Conservation (phyloP, 2,888 invertebrate genomes). For the Elegia similella region DNA sequence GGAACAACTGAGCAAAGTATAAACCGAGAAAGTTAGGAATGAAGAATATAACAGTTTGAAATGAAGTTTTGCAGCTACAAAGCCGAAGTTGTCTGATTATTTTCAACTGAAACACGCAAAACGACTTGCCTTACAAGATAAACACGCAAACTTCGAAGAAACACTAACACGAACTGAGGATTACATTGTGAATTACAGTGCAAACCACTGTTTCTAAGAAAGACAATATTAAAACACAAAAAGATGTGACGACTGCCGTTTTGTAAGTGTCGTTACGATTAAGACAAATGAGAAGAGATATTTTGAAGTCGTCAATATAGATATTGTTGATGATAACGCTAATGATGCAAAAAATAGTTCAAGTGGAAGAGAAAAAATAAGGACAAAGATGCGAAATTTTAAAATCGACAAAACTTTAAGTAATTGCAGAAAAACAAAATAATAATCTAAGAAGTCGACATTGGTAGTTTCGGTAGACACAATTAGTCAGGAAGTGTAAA, state of each 20-base stretch:
- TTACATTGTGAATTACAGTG: slow-evolving; percentile 57
- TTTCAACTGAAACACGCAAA: slow-evolving; percentile 65
- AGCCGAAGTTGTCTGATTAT: slow-evolving; percentile 63
- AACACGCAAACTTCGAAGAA: slow-evolving; percentile 73
- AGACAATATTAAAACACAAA: slow-evolving; percentile 42
- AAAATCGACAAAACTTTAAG: neutral
- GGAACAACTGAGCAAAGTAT: neutral
- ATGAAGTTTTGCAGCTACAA: slow-evolving; percentile 47
- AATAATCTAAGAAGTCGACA: neutral
- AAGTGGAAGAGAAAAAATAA: neutral
- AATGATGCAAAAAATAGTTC: neutral
- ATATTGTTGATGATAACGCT: slow-evolving; percentile 23
- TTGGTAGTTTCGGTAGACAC: too few relatives aligned
- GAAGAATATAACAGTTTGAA: slow-evolving; percentile 41
- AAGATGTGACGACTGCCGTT: slow-evolving; percentile 42
- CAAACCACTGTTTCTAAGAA: slow-evolving; percentile 50
- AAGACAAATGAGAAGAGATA: slow-evolving; percentile 38
- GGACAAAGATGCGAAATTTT: too few relatives aligned
- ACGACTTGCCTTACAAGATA: slow-evolving; percentile 61
- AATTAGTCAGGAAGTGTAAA: too few relatives aligned
- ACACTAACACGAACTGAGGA: slow-evolving; percentile 58
- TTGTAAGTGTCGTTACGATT: slow-evolving; percentile 31
- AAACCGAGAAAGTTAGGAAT: slow-evolving; percentile 1
- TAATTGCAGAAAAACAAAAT: neutral
- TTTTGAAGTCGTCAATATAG: slow-evolving; percentile 37